phyloP scores from a whole-genome alignment of 2,888 invertebrate genomes.

The Ceramica pisi region DNA sequence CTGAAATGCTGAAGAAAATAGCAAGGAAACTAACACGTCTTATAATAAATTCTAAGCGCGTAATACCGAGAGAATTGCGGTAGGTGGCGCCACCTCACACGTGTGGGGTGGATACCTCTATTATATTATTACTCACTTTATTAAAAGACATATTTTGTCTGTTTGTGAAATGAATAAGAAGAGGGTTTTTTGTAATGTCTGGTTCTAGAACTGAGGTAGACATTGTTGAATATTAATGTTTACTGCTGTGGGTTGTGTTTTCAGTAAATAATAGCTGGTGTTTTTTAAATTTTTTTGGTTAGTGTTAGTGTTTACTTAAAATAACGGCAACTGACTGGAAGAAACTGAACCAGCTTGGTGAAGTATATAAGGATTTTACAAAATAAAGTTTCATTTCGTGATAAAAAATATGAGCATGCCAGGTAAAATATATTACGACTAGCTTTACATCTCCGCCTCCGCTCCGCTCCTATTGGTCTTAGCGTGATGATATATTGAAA shows the following conservation, averaged over 20 bases:
- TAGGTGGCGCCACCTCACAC: slow-evolving; percentile 40
- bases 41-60: slow-evolving; percentile 57
- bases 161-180: slow-evolving; percentile 14
- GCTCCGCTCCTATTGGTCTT: too few species aligned
- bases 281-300: neutral
- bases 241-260: neutral
- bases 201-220: neutral
- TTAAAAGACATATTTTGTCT: slow-evolving; percentile 57
- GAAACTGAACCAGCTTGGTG: too few species aligned
- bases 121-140: slow-evolving; percentile 49
- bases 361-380: too few species aligned
- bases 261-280: neutral
- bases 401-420: too few species aligned
- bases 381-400: too few species aligned
- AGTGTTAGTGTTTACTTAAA: neutral
- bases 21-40: slow-evolving; percentile 41
- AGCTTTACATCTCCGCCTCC: too few species aligned
- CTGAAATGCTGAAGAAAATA: slow-evolving; percentile 43
- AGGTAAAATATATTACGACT: too few species aligned
- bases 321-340: neutral
- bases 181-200: slow-evolving; percentile 13
- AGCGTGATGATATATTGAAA: too few species aligned
- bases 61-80: slow-evolving; percentile 40
- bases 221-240: slow-evolving; percentile 5
- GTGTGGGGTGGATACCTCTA: slow-evolving; percentile 15